A percentile compares a stretch with the other conserved stretches of the same genome.
Conservation (phyloP, 23 tunicate genomes). For the Halocynthia roretzi region DNA sequence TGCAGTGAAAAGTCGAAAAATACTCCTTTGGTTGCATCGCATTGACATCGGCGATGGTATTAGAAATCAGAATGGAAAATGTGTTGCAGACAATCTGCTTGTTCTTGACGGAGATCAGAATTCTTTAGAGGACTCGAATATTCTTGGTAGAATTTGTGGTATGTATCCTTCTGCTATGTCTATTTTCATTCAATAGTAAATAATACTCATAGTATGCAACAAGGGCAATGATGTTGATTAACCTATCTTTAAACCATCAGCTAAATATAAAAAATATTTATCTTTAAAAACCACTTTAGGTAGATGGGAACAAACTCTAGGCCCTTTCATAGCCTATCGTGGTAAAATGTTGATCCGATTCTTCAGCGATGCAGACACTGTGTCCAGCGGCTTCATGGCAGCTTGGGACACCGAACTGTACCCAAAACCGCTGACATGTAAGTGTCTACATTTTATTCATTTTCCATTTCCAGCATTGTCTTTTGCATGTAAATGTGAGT, state of each 20-base stretch:
- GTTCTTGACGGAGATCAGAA: conserved; percentile 45
- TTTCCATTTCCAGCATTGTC: not conserved
- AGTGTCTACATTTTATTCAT: not conserved
- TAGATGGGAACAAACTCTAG: not conserved
- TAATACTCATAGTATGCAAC: not conserved
- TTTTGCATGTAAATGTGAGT: too few species aligned
- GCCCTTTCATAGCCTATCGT: conserved; percentile 40
- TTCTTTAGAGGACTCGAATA: conserved; percentile 18
- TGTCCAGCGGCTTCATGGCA: conserved; percentile 34
- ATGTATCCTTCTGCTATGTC: not conserved
- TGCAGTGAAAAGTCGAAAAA: conserved; percentile 19
- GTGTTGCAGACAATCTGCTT: conserved; percentile 29
- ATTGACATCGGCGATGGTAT: conserved; percentile 21
- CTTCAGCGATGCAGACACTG: conserved; percentile 22
- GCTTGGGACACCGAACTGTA: conserved; percentile 25
- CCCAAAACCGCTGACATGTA: conserved; percentile 12
- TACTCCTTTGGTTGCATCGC: conserved; percentile 50
- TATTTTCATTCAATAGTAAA: not conserved
- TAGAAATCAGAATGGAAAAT: conserved; percentile 2
- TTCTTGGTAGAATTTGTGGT: conserved; percentile 58
- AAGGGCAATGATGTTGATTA: not conserved
- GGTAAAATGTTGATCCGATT: conserved; percentile 39
- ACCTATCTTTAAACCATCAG: not conserved
- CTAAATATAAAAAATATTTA: not conserved
- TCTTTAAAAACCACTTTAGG: too few species aligned